Evolutionary conservation across 2,888 invertebrate genomes (phyloP).

Genomic region (Scaptomyza cyrtandrae): DNA sequence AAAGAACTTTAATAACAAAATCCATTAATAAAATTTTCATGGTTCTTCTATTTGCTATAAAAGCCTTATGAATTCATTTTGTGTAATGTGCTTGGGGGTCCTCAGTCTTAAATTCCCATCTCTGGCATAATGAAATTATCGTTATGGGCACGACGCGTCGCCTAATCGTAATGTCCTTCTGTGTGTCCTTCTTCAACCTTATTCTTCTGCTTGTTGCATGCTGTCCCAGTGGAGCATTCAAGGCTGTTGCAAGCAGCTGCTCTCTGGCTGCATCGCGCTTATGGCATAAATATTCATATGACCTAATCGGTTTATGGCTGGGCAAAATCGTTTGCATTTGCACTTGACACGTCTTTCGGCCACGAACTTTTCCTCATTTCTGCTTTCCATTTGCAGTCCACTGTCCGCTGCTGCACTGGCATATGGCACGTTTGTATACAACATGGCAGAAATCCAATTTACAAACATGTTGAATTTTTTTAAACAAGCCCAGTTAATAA

Average conservation of each 20-base stretch:
- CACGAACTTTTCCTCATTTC: conserved; percentile 44
- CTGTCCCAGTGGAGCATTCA: conserved; percentile 17
- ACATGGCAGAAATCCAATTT: conserved; percentile 25
- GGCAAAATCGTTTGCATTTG: conserved; percentile 52
- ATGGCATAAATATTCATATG: conserved; percentile 74
- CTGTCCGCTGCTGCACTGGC: conserved; percentile 9
- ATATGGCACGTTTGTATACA: conserved; percentile 48
- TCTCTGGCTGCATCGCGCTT: conserved; percentile 10
- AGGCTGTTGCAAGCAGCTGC: conserved; percentile 24
- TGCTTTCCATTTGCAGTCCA: conserved; percentile 5
- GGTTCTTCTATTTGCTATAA: background rate
- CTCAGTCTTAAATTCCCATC: conserved; percentile 15
- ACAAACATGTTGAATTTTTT: conserved; percentile 19
- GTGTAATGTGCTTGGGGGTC: background rate
- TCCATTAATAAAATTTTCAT: background rate
- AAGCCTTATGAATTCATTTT: background rate
- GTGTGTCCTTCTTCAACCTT: conserved; percentile 1
- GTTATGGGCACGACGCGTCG: conserved; percentile 29
- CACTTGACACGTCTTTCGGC: conserved; percentile 59
- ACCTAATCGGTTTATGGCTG: conserved; percentile 71
- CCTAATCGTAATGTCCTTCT: conserved; percentile 7
- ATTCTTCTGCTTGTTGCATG: conserved; percentile 56
- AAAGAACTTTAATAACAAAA: background rate
- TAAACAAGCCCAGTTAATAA: conserved; percentile 3
- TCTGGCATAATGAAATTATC: conserved; percentile 43